Percentiles rank a stretch among this genome's conserved stretches.
phyloP scores from a whole-genome alignment of 1,140 invertebrate species.

The Scaptomyza pallida region DNA sequence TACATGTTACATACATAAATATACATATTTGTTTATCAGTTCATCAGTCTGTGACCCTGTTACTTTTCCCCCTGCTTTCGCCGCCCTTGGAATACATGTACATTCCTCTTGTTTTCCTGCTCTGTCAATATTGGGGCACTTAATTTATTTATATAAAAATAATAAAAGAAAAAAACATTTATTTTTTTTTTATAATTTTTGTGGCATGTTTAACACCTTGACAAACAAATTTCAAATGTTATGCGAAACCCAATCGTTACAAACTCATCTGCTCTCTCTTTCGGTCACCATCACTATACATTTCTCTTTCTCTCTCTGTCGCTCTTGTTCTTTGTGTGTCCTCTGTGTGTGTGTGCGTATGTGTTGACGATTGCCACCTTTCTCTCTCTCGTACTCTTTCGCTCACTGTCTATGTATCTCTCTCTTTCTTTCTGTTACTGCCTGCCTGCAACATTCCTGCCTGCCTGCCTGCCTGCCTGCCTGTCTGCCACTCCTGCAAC shows the following conservation, averaged over 20 bases:
- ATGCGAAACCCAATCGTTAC: conserved; percentile 24
- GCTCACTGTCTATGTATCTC: neutral
- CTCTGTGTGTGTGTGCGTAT: conserved; percentile 24
- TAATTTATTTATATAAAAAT: conserved; percentile 4
- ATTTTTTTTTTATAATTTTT: conserved; percentile 2
- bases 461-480: conserved; percentile 1
- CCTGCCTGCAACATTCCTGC: too few species aligned
- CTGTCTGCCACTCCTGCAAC: conserved; percentile 16
- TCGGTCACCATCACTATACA: neutral
- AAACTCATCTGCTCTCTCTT: conserved; percentile 4
- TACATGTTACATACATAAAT: neutral
- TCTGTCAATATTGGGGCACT: neutral
- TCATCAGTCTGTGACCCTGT: too few species aligned
- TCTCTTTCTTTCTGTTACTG: too few species aligned
- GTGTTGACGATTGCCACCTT: conserved; percentile 18
- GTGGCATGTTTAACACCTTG: conserved; percentile 48
- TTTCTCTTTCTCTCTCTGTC: conserved; percentile 20
- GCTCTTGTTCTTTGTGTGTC: conserved; percentile 39
- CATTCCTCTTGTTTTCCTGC: neutral
- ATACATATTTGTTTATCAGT: conserved; percentile 1
- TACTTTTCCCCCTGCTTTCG: neutral
- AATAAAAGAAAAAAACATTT: conserved; percentile 5
- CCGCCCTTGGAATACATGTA: conserved; percentile 3
- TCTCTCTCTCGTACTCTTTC: neutral
- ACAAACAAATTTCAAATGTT: conserved; percentile 54